Base-by-base conservation (phyloP, 2,888 invertebrate species). In the Plebejus anna region DNA sequence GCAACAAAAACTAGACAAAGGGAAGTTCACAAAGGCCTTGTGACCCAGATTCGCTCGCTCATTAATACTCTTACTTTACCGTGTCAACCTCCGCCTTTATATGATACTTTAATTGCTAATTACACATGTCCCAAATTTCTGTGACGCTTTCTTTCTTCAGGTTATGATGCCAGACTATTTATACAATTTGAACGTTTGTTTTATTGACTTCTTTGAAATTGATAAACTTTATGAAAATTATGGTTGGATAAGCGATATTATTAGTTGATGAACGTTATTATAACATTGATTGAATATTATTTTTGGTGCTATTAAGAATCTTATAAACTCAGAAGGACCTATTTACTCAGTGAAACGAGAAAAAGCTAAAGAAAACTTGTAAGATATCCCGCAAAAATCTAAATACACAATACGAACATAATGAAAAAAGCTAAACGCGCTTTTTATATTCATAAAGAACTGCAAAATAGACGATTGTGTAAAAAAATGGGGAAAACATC, bases 41-140 rank as follows among this genome's bases (percentile, higher is more conserved):
- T 86, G 90, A 90, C 90, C 90, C 86, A 90, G 82, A 88, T 90
- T 81, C 81, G 79, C 77, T 78, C 81, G 76, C 85, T 86, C 83
- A 81, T 83, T 89, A 89, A 90, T 88, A 86, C 87, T 87, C 86
- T 88, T 87, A 89, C 88, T 87, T 87, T 87, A 87, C 86, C 84
- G 83, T 82, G 84, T 82, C 83, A 83, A 81, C 81, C 82, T 82
- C 80, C 81, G 82, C 80, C 79, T 84, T 81, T 83, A 82, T 80
- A 80, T 80, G 75, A 77, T 79, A 79, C 72, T 77, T 81, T 83
- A 84, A 84, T 84, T 85, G 81, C 82, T 84, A 81, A 82, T 82
- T 82, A 83, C 79, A 80, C 82, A 76, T 78, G 66, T 76, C 76
- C 73, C 42, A 61, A 75, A 72, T 77, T 42, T 61, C 71, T 71